Evolutionary conservation across 1,140 invertebrate species (phyloP).

Genomic region (Macrosteles quadrilineatus): DNA sequence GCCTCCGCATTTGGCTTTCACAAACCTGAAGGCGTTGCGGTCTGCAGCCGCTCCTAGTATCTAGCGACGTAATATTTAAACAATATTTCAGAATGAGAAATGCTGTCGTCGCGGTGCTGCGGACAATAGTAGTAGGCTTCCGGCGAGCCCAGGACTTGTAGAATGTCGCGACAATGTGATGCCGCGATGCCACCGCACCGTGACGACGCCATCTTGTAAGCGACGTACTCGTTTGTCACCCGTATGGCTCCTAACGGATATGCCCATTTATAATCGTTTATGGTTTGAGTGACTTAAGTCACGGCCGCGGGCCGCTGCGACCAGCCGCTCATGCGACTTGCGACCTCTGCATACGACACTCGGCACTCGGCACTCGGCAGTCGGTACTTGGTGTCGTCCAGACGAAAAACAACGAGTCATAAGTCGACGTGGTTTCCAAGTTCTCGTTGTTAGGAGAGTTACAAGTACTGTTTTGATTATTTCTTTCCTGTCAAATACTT

Average conservation of each 20-base stretch:
- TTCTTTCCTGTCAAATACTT: too few relatives aligned
- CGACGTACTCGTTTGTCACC: constrained; percentile 19
- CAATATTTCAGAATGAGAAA: constrained; percentile 9
- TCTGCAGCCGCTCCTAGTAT: too few relatives aligned
- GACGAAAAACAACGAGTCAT: too few relatives aligned
- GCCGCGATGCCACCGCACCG: background rate
- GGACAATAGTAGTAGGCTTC: background rate
- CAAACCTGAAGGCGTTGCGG: too few relatives aligned
- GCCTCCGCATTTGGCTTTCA: too few relatives aligned
- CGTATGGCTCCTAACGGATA: constrained; percentile 30
- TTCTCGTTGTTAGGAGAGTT: too few relatives aligned
- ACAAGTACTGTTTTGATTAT: too few relatives aligned
- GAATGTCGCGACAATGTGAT: constrained; percentile 6
- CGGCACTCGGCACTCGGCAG: too few relatives aligned
- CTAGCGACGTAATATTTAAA: constrained; percentile 4
- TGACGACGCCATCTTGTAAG: constrained; percentile 30
- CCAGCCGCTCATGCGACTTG: too few relatives aligned
- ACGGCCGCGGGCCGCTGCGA: background rate
- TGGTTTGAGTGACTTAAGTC: constrained; percentile 21
- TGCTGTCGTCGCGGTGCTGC: background rate
- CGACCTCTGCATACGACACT: too few relatives aligned
- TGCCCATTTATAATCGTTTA: constrained; percentile 30
- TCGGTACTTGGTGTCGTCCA: too few relatives aligned
- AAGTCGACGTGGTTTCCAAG: too few relatives aligned
- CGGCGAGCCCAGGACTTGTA: background rate